These are phyloP conservation scores for Lanistes nyassanus DNA, from an alignment of 1,140 invertebrate genomes.

Conservation along the genomic window DNA sequence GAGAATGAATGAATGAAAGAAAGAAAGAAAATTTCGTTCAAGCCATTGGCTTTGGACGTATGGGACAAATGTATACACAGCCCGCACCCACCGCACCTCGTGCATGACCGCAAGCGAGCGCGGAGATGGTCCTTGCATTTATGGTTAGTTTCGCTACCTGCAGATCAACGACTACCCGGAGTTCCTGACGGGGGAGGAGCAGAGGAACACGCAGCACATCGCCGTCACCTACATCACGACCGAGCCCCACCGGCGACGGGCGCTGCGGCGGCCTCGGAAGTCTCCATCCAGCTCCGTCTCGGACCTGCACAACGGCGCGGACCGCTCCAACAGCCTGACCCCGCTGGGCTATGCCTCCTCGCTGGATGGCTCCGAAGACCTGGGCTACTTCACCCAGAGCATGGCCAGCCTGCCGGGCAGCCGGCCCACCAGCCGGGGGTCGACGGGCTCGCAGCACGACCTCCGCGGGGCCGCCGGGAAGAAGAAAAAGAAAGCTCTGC, in stretches of 20 bases:
- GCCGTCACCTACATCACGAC: constrained; percentile 53
- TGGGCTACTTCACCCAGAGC: constrained; percentile 50
- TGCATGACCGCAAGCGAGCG: too few relatives aligned
- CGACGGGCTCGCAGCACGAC: constrained; percentile 28
- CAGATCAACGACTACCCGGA: constrained; percentile 64
- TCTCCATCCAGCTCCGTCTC: constrained; percentile 43
- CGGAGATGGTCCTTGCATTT: too few relatives aligned
- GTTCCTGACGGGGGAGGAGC: constrained; percentile 60
- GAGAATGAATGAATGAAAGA: too few relatives aligned
- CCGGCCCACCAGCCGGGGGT: constrained; percentile 49
- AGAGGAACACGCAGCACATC: constrained; percentile 62
- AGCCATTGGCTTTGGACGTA: too few relatives aligned
- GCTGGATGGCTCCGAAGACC: constrained; percentile 41
- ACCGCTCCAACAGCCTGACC: constrained; percentile 56
- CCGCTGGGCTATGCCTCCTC: constrained; percentile 49
- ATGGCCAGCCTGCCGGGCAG: constrained; percentile 43
- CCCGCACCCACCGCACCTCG: too few relatives aligned
- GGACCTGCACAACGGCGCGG: constrained; percentile 38
- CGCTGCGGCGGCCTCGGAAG: constrained; percentile 43
- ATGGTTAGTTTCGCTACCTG: constrained; percentile 20
- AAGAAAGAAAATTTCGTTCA: too few relatives aligned
- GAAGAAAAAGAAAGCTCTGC: constrained; percentile 51
- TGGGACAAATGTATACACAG: too few relatives aligned
- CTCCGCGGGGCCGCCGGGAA: constrained; percentile 33
- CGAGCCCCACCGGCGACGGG: constrained; percentile 40